These are phyloP conservation scores for Climacteris rufus DNA, from an alignment of 2,113 vertebrate species.

Conservation along the genomic window DNA sequence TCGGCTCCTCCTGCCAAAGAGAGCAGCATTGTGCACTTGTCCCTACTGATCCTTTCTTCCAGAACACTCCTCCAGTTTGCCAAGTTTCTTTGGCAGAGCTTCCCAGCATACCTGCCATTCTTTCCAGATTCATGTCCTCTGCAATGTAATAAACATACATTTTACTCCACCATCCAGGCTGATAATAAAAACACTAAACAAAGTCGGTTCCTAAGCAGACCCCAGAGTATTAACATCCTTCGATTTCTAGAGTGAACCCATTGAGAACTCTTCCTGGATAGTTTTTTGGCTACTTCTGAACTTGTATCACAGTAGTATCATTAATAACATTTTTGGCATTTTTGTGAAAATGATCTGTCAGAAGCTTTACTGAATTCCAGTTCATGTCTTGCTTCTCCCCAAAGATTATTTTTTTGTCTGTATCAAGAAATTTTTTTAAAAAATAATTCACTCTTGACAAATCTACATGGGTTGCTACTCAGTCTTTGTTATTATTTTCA, in stretches of 20 bases:
- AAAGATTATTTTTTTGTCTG: background rate
- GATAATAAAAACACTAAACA: background rate
- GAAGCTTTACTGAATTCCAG: background rate
- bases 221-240: background rate
- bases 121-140: constrained; percentile 19
- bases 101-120: constrained; percentile 16
- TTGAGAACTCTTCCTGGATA: background rate
- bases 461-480: background rate
- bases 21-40: background rate
- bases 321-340: background rate
- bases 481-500: background rate
- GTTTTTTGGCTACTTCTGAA: background rate
- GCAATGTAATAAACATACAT: background rate
- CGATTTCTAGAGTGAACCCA: background rate
- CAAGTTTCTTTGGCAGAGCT: constrained; percentile 18
- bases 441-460: background rate
- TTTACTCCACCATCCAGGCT: background rate
- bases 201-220: background rate
- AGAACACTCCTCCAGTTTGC: background rate
- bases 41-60: background rate
- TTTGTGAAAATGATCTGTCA: background rate
- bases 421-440: background rate
- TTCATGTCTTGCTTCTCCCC: background rate
- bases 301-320: background rate
- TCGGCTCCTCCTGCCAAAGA: background rate